These are phyloP conservation scores for Panorpa germanica DNA, from an alignment of 2,888 invertebrate species.

Conservation along the genomic window DNA sequence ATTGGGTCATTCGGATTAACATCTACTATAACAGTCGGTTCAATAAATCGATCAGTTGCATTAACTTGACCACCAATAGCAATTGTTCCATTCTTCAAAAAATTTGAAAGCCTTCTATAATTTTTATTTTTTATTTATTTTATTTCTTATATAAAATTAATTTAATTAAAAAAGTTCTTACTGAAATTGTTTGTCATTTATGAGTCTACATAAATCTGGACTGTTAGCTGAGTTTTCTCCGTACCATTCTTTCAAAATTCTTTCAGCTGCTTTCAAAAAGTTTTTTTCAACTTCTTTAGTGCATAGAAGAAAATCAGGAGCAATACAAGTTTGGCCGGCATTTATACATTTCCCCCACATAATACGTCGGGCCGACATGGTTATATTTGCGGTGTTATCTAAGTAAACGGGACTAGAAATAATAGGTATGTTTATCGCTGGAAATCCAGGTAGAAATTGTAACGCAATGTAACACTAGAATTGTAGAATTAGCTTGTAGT, in stretches of 20 bases:
- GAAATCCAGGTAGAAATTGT: no score
- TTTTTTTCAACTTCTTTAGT: slow-evolving; percentile 55
- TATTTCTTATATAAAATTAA: not conserved
- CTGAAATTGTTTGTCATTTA: slow-evolving; percentile 73
- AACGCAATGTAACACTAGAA: no score
- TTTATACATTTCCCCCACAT: slow-evolving; percentile 93
- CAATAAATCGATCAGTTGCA: slow-evolving; percentile 55
- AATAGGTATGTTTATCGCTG: no score
- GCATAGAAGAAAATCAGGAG: slow-evolving; percentile 87
- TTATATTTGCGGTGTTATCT: slow-evolving; percentile 64
- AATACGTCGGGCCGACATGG: slow-evolving; percentile 58
- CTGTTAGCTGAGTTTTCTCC: slow-evolving; percentile 62
- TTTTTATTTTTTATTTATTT: no score
- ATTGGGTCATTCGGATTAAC: slow-evolving; percentile 53
- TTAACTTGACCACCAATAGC: slow-evolving; percentile 67
- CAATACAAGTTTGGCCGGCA: slow-evolving; percentile 89
- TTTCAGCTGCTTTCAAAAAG: slow-evolving; percentile 44
- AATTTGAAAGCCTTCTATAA: slow-evolving; percentile 46
- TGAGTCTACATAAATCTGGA: slow-evolving; percentile 70
- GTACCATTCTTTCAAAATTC: slow-evolving; percentile 61
- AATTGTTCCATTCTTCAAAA: slow-evolving; percentile 52
- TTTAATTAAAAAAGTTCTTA: slow-evolving; percentile 22
- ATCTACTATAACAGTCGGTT: slow-evolving; percentile 67
- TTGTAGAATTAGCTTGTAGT: no score
- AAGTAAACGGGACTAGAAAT: slow-evolving; percentile 70